These are phyloP conservation scores for Lycopodina hypogea DNA, from an alignment of 37 sponge, comb jelly and placozoan species.

Conservation along the genomic window DNA sequence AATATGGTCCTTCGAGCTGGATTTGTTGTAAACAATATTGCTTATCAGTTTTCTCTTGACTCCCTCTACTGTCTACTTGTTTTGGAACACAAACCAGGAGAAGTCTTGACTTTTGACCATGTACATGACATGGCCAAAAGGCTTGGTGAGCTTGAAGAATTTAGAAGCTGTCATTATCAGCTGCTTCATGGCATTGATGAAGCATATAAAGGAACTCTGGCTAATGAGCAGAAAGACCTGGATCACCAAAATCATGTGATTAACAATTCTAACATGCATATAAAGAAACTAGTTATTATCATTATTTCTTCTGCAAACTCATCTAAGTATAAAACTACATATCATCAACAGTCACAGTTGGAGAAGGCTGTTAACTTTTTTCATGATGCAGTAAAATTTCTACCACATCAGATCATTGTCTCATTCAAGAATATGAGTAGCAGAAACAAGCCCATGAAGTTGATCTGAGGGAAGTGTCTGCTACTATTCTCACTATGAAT, in stretches of 20 bases:
- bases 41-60: not conserved
- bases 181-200: constrained; percentile 1
- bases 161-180: not conserved
- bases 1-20: not conserved
- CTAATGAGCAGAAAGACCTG: not conserved
- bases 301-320: not conserved
- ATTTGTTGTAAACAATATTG: not conserved
- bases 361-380: not conserved
- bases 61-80: not conserved
- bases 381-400: not conserved
- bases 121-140: not conserved
- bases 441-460: not conserved
- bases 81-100: not conserved
- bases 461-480: not conserved
- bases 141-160: not conserved
- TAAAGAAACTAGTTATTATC: not conserved
- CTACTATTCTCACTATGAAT: not conserved
- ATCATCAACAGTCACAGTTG: not conserved
- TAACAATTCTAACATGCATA: not conserved
- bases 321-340: not conserved
- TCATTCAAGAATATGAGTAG: not conserved
- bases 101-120: not conserved
- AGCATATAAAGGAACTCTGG: not conserved
- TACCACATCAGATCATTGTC: not conserved
- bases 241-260: constrained; percentile 2